A percentile compares a stretch with the other conserved stretches of the same genome.
These are phyloP conservation scores for Myotis pilosus DNA, from an alignment of 2,797 vertebrate genomes.

Conservation along the genomic window DNA sequence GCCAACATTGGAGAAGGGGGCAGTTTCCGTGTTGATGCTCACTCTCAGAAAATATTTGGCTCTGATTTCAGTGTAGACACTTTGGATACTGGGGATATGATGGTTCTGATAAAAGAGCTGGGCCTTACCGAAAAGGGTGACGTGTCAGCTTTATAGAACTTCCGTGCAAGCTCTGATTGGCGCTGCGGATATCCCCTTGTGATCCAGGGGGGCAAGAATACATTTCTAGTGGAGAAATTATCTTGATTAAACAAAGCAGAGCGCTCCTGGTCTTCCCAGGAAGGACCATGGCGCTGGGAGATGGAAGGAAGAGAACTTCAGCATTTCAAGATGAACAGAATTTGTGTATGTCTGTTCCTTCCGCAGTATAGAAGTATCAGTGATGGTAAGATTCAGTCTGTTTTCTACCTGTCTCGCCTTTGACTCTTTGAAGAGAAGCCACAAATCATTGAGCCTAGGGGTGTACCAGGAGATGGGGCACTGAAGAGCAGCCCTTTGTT, in stretches of 20 bases:
- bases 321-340: neutral
- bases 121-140: neutral
- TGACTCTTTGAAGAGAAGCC: conserved; percentile 20
- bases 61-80: neutral
- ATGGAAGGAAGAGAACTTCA: neutral
- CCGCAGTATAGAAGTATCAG: neutral
- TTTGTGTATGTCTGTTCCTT: neutral
- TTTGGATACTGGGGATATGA: neutral
- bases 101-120: neutral
- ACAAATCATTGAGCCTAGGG: neutral
- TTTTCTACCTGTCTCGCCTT: neutral
- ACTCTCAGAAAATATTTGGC: neutral
- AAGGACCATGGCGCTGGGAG: neutral
- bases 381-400: neutral
- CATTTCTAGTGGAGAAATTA: neutral
- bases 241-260: neutral
- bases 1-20: neutral
- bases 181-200: neutral
- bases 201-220: neutral
- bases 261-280: neutral
- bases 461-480: neutral
- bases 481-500: neutral
- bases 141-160: neutral
- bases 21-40: neutral
- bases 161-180: neutral